Conservation (phyloP, 30 jellyfish, hydroid and myxozoan genomes). For the Hydractinia echinata region DNA sequence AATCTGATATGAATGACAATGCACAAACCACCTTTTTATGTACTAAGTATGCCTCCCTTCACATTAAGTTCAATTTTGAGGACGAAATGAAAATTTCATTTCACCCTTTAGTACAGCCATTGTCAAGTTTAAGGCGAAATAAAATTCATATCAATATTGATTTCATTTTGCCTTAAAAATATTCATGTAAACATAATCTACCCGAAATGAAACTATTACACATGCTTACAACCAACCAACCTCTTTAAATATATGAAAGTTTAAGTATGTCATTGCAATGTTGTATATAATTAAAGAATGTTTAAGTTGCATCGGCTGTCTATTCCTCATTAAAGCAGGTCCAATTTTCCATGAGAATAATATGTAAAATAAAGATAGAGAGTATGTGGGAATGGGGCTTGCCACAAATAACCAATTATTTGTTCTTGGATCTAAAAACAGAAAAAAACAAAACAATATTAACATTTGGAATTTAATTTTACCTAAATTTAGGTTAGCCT, state of each 20-base stretch:
- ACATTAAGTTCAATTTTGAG: too few relatives aligned
- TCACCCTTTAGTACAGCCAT: too few relatives aligned
- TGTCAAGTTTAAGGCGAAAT: too few relatives aligned
- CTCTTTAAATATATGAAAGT: slow-evolving; percentile 74
- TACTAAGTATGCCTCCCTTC: too few relatives aligned
- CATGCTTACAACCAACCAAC: slow-evolving; percentile 26
- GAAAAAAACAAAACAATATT: neutral
- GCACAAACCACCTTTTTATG: too few relatives aligned
- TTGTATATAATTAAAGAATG: slow-evolving; percentile 59
- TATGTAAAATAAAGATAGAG: slow-evolving; percentile 41
- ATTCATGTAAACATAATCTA: too few relatives aligned
- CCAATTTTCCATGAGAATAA: slow-evolving; percentile 72
- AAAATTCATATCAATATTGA: too few relatives aligned
- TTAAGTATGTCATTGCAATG: slow-evolving; percentile 57
- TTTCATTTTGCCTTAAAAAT: too few relatives aligned
- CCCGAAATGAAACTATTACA: neutral
- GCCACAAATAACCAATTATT: slow-evolving; percentile 56
- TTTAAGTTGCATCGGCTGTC: slow-evolving; percentile 49
- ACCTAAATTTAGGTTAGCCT: too few relatives aligned
- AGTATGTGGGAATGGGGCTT: slow-evolving; percentile 59
- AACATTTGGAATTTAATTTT: too few relatives aligned
- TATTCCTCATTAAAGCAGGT: slow-evolving; percentile 63
- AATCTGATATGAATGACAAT: neutral
- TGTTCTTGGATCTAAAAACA: slow-evolving; percentile 65
- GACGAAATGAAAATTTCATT: too few relatives aligned